Conservation (phyloP, 2,113 vertebrate genomes). For the Phyllopteryx taeniolatus region DNA sequence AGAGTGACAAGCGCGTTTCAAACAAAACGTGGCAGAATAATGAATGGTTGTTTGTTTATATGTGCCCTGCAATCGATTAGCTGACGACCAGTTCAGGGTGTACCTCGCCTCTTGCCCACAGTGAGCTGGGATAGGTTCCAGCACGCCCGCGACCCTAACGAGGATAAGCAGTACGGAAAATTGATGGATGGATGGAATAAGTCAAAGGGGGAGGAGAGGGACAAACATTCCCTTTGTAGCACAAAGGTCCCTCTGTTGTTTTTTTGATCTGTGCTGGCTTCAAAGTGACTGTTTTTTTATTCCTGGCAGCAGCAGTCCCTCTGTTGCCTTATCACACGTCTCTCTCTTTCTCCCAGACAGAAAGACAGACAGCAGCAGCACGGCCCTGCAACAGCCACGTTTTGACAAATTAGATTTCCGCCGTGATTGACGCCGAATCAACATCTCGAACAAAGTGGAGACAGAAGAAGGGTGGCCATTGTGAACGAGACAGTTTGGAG, state of each 20-base stretch:
- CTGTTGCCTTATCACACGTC: slow-evolving; percentile 68
- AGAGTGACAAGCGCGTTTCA: slow-evolving; percentile 45
- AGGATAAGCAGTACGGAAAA: no score
- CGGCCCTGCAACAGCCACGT: slow-evolving; percentile 47
- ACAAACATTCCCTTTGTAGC: slow-evolving; percentile 59
- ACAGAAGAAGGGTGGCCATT: slow-evolving; percentile 12
- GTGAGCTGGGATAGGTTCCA: no score
- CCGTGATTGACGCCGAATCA: slow-evolving; percentile 64
- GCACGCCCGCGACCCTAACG: no score
- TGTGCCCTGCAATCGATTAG: no score
- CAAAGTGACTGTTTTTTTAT: slow-evolving; percentile 68
- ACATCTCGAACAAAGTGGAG: slow-evolving; percentile 52
- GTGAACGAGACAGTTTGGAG: slow-evolving; percentile 4
- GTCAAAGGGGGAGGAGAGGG: slow-evolving; percentile 59
- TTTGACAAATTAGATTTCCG: slow-evolving; percentile 67
- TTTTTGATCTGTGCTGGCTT: slow-evolving; percentile 65
- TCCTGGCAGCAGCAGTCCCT: slow-evolving; percentile 45
- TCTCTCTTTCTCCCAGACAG: slow-evolving; percentile 69
- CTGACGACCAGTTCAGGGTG: no score
- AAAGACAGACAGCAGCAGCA: slow-evolving; percentile 55
- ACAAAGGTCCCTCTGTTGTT: slow-evolving; percentile 57
- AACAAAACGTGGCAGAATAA: slow-evolving; percentile 42
- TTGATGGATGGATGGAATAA: slow-evolving; percentile 16
- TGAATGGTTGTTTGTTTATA: no score
- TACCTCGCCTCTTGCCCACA: no score